A percentile compares a stretch with the other conserved stretches of the same genome.
Conservation (phyloP, 2,888 invertebrate species). For the Cactoblastis cactorum region DNA sequence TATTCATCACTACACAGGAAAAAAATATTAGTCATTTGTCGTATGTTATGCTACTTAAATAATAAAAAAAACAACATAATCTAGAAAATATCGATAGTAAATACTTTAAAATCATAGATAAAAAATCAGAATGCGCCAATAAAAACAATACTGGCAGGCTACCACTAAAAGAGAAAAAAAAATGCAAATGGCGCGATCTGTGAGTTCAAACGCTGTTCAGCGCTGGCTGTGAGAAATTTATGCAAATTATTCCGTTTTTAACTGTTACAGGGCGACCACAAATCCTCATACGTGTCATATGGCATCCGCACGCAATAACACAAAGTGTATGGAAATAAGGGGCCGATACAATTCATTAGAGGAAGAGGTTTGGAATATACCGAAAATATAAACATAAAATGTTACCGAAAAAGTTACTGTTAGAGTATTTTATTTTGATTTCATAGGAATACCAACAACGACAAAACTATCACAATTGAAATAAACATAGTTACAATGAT, state of each 20-base stretch:
- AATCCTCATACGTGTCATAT: slow-evolving; percentile 23
- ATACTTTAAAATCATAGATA: no score
- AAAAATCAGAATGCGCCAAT: no score
- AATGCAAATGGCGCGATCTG: slow-evolving; percentile 5
- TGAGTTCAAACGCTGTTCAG: slow-evolving; percentile 7
- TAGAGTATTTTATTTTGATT: no score
- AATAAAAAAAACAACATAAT: no score
- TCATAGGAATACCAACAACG: no score
- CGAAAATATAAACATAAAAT: neutral
- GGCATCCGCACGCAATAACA: slow-evolving; percentile 20
- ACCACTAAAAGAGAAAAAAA: neutral
- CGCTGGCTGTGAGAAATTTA: slow-evolving; percentile 15
- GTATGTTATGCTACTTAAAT: no score
- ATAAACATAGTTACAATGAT: no score
- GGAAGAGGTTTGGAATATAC: neutral
- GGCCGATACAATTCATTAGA: neutral
- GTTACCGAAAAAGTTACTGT: no score
- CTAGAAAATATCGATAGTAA: no score
- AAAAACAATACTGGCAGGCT: neutral
- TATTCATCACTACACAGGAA: no score
- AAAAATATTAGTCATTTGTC: no score
- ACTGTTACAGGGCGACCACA: slow-evolving; percentile 20
- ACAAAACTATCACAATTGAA: no score
- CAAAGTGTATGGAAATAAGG: slow-evolving; percentile 15
- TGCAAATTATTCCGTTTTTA: slow-evolving; percentile 20